Evolutionary conservation across 2,888 invertebrate species (phyloP), one percentile per base, ranked within the genome.

Genomic region (Nomada ruficornis): DNA sequence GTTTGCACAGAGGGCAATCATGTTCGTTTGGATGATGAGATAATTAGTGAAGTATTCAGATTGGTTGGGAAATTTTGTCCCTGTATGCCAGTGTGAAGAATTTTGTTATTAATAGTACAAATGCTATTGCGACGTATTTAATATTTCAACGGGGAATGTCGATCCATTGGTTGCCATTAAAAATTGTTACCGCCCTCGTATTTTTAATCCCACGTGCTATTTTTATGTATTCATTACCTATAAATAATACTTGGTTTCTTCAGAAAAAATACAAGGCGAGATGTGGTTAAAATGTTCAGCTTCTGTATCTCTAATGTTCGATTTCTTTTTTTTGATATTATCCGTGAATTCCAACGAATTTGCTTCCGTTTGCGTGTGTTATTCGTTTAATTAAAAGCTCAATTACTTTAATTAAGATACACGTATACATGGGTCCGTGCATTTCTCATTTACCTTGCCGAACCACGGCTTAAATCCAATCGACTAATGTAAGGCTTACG

Each of bases 391-490:
- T 29, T n/a, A 29, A 15, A n/a, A 7, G 1, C 13, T 44, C 15
- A 5, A 47, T 47, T 29, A 23, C 10, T 20, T 44, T 44, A 64
- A 55, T 47, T 64, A 67, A 59, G 10, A n/a, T 52, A 4, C 3
- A 69, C 26, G 26, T 3, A 2, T n/a, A 26, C 13, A 11, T 3
- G 26, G 9, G 64, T 7, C 4, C 42, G 55, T 11, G 47, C 20
- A 54, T 26, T 54, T 29, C 42, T 36, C 18, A 20, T 72, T 20
- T 36, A 59, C 13, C 15, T 23, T 36, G 11, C n/a, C 2, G 23
- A 20, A 52, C 36, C 59, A 68, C 42, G n/a, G n/a, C 11, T 75
- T 60, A 75, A 69, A 69, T 69, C 60, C 18, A 75, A 75, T 75
- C 69, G 60, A 69, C 74, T 60, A 29, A 52, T 44, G 52, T 50